Evolutionary conservation across 1,140 invertebrate species (phyloP), one percentile per base, ranked within the genome.

Genomic region (Bilobella aurantiaca): DNA sequence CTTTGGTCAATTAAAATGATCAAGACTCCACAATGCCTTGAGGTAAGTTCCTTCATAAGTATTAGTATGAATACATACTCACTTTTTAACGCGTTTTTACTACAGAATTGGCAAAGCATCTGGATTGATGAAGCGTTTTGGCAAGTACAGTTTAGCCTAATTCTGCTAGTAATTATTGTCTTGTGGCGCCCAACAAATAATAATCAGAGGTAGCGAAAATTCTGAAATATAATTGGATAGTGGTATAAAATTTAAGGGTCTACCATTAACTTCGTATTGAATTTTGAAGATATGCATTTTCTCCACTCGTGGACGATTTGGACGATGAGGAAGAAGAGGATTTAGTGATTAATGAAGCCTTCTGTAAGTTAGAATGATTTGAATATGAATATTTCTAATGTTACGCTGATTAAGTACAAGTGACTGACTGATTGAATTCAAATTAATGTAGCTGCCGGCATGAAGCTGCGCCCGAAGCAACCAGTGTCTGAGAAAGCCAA

Each of bases 91-190:
- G 28, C 46, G 8, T 14, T 25, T 23, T 42, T 34, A 66, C 67
- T 77, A 3, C 75, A 88, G 84, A 87, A 92, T 65, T 96, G 92
- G 93, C 89, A 88, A 75, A 86, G 93, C 76, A 79, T 95, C 62
- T 93, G 90, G 90, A 76, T 96, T 65, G 91, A 96, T 78, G 90
- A 93, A 66, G 93, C 90, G 1, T 96, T 90, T 77, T 96, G 93
- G 93, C 91, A 93, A 77, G 82, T 96, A 25, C 78, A 95, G 23
- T 96, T 96, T 77, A 91, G 88, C 23, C 81, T 88, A 53, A 84
- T 96, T 63, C 80, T 96, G 25, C 77, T 91, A 37, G 89, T 92
- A 16, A 96, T 96, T 68, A 96, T 96, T 89, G 84, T 96, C 67
- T 81, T 96, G 32, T 96, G 92, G 92, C 79, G 93, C 69, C 93